phyloP scores from a whole-genome alignment of 2,113 vertebrate genomes.

The Microcebus griseorufus region DNA sequence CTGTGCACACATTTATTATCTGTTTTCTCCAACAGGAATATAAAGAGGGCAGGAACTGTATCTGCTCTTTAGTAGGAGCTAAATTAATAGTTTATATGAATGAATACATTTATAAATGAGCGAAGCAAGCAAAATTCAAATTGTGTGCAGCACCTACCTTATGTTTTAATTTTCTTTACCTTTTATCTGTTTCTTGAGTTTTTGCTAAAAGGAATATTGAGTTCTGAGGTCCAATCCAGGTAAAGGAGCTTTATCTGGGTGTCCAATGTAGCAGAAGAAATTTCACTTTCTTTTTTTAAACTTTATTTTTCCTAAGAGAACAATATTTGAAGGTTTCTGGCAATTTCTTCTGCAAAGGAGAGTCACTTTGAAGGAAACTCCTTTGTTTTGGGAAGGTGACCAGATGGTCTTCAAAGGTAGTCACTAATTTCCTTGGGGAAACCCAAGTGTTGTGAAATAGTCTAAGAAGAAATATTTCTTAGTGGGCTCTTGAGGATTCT shows the following conservation, averaged over 20 bases:
- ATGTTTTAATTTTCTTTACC: background rate
- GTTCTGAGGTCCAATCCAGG: background rate
- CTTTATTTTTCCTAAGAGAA: background rate
- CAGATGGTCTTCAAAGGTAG: background rate
- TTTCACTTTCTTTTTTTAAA: background rate
- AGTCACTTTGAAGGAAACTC: background rate
- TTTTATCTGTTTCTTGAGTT: background rate
- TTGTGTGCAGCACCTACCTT: background rate
- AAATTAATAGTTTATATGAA: background rate
- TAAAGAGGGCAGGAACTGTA: background rate
- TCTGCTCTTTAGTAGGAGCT: background rate
- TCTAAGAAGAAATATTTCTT: background rate
- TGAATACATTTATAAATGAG: background rate
- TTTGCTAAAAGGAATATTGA: background rate
- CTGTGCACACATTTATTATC: background rate
- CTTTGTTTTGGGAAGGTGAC: background rate
- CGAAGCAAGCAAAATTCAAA: background rate
- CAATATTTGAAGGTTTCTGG: background rate
- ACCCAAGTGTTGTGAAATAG: background rate
- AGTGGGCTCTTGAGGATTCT: background rate
- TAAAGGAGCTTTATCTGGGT: background rate
- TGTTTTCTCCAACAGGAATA: background rate
- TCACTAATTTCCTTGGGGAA: conserved; percentile 9
- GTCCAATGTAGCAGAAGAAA: background rate
- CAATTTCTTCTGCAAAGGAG: background rate